Base-by-base conservation (phyloP, 2,888 invertebrate species). In the Drosophila percnosoma region DNA sequence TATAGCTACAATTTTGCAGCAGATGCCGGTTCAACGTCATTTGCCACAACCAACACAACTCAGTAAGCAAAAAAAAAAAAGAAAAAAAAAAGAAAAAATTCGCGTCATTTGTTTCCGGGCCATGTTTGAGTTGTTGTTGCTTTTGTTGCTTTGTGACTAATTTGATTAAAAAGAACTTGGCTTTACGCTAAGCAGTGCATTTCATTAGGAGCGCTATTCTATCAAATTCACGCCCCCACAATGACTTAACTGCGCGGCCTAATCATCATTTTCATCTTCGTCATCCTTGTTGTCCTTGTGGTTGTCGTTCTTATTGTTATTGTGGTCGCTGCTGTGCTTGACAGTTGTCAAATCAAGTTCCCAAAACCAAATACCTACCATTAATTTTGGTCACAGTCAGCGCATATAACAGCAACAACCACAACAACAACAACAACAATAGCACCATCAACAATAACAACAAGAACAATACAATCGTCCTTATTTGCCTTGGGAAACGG, bases 331-430 rank as follows among this genome's bases (percentile, higher is more conserved):
- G 66, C 57, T 73, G 69, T 54, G 75, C 48, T 38, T 75, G 74
- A 60, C 75, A 69, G 68, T 75, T 75, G 74, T 68, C 75, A 75
- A 75, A 75, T 75, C 68, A 74, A 75, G 60, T 65, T 38, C 60
- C 59, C 57, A 74, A 75, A 74, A 75, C 74, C 75, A 75, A 74
- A 74, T 64, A 68, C 60, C 68, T 74, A 74, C 55, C 75, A 74
- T 74, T 74, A 64, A 75, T 74, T 74, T 74, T 64, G 52, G 57
- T 52, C 68, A 60, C 74, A 73, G 52, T 48, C 57, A 29, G 8
- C 38, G 36, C 15, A 45, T 8, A 29, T 40, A 63, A 40, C 42
- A 53, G 48, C 53, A 58, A 27, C 15, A 59, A 18, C 40, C 36
- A 36, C 45, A 55, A 45, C 31, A 69, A 69, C 48, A 53, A 27